Evolutionary conservation across 2,797 vertebrate genomes (phyloP).

Genomic region (Pelobates cultripes): DNA sequence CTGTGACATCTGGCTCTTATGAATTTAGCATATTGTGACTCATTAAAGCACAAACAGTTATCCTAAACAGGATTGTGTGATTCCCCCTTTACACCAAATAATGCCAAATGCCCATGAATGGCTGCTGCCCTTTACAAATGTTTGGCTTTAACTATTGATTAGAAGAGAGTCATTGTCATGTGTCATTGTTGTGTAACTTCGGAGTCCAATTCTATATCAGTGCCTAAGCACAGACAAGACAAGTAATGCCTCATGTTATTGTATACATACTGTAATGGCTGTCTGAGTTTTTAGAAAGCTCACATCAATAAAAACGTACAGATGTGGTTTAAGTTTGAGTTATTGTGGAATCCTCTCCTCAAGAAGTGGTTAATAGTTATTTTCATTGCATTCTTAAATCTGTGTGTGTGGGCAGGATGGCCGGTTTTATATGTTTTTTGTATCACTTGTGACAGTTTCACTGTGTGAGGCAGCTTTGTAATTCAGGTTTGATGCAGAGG

Average conservation of each 20-base stretch:
- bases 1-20: constrained; percentile 79
- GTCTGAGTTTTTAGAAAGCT: neutral
- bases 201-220: constrained; percentile 8
- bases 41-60: constrained; percentile 76
- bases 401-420: constrained; percentile 32
- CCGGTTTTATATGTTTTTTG: constrained; percentile 3
- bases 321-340: constrained; percentile 26
- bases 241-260: constrained; percentile 8
- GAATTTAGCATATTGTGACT: constrained; percentile 77
- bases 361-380: neutral
- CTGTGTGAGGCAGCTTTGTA: constrained; percentile 56
- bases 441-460: constrained; percentile 42
- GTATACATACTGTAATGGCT: neutral
- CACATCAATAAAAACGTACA: neutral
- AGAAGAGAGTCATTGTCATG: constrained; percentile 35
- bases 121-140: constrained; percentile 21
- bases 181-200: constrained; percentile 43
- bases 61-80: constrained; percentile 73
- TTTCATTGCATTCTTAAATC: constrained; percentile 30
- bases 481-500: constrained; percentile 54
- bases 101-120: constrained; percentile 59
- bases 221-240: constrained; percentile 10
- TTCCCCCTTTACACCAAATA: constrained; percentile 65
- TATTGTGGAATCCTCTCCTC: neutral
- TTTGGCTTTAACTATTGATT: constrained; percentile 16